phyloP scores from a whole-genome alignment of 2,113 vertebrate genomes.

The Caretta caretta region DNA sequence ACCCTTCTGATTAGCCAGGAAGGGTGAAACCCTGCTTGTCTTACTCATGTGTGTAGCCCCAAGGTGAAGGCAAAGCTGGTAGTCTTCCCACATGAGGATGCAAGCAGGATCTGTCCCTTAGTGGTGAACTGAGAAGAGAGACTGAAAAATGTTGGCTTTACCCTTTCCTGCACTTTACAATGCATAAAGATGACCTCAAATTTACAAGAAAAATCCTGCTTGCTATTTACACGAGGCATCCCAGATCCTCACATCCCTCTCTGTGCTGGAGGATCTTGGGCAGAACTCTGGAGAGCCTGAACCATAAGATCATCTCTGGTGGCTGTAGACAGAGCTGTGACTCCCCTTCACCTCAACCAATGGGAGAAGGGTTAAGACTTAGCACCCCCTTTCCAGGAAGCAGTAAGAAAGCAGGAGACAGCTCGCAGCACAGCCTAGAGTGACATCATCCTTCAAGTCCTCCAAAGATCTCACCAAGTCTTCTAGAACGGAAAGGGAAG shows the following conservation, averaged over 20 bases:
- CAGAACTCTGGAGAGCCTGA: background rate
- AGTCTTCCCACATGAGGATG: background rate
- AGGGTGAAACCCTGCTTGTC: background rate
- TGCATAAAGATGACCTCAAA: background rate
- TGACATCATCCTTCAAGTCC: background rate
- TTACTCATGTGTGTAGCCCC: background rate
- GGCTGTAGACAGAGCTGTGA: background rate
- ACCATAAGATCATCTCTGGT: background rate
- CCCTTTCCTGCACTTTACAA: background rate
- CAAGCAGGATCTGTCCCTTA: background rate
- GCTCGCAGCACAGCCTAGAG: background rate
- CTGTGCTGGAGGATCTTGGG: background rate
- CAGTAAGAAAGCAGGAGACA: background rate
- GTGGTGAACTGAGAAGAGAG: background rate
- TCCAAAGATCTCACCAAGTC: background rate
- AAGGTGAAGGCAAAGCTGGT: background rate
- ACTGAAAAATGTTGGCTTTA: background rate
- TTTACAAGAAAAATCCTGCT: background rate
- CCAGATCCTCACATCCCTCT: background rate
- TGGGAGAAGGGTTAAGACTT: background rate
- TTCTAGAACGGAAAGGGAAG: background rate
- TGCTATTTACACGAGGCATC: fast-evolving
- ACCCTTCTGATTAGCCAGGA: background rate
- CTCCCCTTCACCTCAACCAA: background rate
- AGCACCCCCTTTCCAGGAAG: fast-evolving